Conservation (phyloP, 2,113 vertebrate genomes). For the Protomyctophum bolini region DNA sequence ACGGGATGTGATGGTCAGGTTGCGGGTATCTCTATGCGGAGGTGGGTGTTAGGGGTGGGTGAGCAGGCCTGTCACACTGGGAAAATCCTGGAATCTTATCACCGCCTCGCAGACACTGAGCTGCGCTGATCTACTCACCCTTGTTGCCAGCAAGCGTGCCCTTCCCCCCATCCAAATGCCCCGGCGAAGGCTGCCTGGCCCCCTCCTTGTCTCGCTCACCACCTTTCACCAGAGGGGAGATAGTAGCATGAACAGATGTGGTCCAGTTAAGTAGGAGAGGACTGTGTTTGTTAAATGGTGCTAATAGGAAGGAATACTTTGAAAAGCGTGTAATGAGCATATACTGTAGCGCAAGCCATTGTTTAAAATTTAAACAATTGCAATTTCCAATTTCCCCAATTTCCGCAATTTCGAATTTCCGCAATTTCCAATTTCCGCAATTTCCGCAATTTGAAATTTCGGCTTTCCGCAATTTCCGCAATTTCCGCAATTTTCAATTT, state of each 20-base stretch:
- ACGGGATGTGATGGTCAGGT: slow-evolving; percentile 35
- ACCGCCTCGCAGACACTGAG: slow-evolving; percentile 80
- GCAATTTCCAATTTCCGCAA: no score
- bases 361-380: no score
- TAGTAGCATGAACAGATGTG: slow-evolving; percentile 67
- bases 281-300: slow-evolving; percentile 57
- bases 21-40: slow-evolving; percentile 45
- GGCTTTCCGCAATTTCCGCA: no score
- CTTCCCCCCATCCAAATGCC: slow-evolving; percentile 68
- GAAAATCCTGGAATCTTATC: slow-evolving; percentile 85
- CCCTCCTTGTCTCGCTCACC: slow-evolving; percentile 57
- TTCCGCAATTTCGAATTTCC: no score
- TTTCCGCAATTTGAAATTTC: no score
- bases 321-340: no score
- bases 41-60: slow-evolving; percentile 62
- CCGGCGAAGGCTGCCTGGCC: slow-evolving; percentile 69
- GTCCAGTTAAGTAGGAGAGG: slow-evolving; percentile 59
- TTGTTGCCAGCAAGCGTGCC: slow-evolving; percentile 76
- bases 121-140: slow-evolving; percentile 80
- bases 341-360: no score
- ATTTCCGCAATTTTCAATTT: no score
- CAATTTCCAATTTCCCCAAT: no score
- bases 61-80: slow-evolving; percentile 80
- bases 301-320: slow-evolving; percentile 32
- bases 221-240: slow-evolving; percentile 59